Evolutionary conservation across 2,113 vertebrate genomes (phyloP).

Genomic region (Platysteira castanea): DNA sequence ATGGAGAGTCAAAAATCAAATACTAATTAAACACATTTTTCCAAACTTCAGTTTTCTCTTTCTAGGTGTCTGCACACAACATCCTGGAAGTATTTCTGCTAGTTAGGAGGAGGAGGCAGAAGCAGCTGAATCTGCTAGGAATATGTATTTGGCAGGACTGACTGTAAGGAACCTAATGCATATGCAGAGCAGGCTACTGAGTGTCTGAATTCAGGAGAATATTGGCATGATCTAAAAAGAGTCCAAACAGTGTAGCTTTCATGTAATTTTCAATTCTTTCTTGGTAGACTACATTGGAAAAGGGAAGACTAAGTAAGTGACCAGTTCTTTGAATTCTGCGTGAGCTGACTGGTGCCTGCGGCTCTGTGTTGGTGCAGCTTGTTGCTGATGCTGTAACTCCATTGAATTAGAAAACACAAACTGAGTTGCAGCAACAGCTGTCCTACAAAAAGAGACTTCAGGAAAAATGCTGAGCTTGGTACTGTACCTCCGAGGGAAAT

Average conservation of each 20-base stretch:
- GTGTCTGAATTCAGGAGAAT: neutral
- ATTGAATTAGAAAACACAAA: neutral
- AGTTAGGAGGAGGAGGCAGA: neutral
- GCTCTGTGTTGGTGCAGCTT: neutral
- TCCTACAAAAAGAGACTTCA: neutral
- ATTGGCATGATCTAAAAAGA: neutral
- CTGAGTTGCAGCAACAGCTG: neutral
- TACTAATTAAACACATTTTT: neutral
- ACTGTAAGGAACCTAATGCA: conserved; percentile 1
- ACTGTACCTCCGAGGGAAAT: neutral
- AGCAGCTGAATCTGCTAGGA: conserved; percentile 19
- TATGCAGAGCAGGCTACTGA: neutral
- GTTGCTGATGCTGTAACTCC: neutral
- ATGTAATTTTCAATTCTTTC: neutral
- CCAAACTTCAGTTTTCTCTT: conserved; percentile 14
- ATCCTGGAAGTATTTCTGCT: conserved; percentile 8
- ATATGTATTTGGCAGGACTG: neutral
- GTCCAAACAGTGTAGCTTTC: neutral
- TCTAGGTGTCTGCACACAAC: conserved; percentile 18
- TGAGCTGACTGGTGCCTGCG: neutral
- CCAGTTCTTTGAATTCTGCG: neutral
- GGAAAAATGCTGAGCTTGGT: neutral
- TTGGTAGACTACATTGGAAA: neutral
- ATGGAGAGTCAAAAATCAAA: neutral
- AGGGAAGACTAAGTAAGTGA: neutral